Percentiles rank a stretch among this genome's conserved stretches.
Conservation (phyloP, 64 coral and sea anemone genomes). For the Stichodactyla helianthus region DNA sequence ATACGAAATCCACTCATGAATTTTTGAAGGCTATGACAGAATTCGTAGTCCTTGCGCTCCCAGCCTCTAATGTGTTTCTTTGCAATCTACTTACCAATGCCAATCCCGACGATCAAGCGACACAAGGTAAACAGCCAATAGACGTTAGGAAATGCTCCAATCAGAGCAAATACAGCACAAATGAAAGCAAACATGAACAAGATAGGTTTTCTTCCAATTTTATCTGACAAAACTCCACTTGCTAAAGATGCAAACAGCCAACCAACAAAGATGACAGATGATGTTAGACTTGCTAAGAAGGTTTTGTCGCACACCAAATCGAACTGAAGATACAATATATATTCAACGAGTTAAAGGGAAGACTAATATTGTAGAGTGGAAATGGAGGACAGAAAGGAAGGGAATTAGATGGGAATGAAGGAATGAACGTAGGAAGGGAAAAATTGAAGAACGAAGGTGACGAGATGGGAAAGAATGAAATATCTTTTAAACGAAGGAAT, state of each 20-base stretch:
- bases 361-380: neutral
- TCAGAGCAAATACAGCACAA: neutral
- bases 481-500: too few species aligned
- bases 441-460: neutral
- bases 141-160: slow-evolving; percentile 38
- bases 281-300: slow-evolving; percentile 29
- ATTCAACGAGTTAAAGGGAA: neutral
- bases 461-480: too few species aligned
- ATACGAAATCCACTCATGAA: too few species aligned
- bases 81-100: slow-evolving; percentile 26
- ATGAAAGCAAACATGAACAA: slow-evolving; percentile 8
- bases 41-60: too few species aligned
- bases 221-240: slow-evolving; percentile 35
- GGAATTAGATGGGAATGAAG: neutral
- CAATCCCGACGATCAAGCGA: slow-evolving; percentile 37
- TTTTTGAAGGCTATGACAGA: too few species aligned
- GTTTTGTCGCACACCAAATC: slow-evolving; percentile 51
- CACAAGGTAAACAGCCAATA: slow-evolving; percentile 46
- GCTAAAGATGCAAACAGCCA: slow-evolving; percentile 28
- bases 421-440: neutral
- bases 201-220: slow-evolving; percentile 43
- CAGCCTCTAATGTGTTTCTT: neutral
- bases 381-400: neutral
- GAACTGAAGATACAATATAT: neutral
- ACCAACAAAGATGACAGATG: slow-evolving; percentile 33